Conservation (phyloP, 2,113 vertebrate species). For the Elachura formosa region DNA sequence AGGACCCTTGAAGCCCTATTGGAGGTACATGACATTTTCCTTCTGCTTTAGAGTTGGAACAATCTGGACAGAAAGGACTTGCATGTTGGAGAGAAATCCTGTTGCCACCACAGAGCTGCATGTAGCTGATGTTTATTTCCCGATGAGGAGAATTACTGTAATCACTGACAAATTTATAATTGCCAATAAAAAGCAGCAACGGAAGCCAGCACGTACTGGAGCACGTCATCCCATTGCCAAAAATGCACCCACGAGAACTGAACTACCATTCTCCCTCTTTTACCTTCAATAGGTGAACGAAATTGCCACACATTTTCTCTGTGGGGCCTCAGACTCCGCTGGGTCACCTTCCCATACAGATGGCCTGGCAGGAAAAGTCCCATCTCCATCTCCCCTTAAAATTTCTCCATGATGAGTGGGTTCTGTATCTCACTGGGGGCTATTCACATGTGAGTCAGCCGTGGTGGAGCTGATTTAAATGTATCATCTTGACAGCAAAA, state of each 20-base stretch:
- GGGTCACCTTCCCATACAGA: background rate
- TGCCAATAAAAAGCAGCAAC: background rate
- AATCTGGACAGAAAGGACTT: background rate
- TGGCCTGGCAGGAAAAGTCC: background rate
- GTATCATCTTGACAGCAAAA: background rate
- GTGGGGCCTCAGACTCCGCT: background rate
- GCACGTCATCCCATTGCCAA: background rate
- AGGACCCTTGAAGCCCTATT: background rate
- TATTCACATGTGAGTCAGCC: background rate
- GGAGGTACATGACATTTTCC: background rate
- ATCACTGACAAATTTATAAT: background rate
- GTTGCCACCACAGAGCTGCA: background rate
- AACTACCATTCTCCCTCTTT: background rate
- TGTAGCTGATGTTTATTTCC: background rate
- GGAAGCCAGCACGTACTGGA: background rate
- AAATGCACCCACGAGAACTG: background rate
- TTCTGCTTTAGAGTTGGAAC: background rate
- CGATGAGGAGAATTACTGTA: background rate
- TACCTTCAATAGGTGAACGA: background rate
- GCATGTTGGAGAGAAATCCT: background rate
- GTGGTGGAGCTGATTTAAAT: background rate
- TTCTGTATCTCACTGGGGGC: background rate
- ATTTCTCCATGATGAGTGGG: rapidly evolving
- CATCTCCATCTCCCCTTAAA: background rate
- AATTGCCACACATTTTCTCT: background rate